Evolutionary conservation across 2,113 vertebrate species (phyloP), one percentile per base, ranked within the genome.

Genomic region (Grus americana): DNA sequence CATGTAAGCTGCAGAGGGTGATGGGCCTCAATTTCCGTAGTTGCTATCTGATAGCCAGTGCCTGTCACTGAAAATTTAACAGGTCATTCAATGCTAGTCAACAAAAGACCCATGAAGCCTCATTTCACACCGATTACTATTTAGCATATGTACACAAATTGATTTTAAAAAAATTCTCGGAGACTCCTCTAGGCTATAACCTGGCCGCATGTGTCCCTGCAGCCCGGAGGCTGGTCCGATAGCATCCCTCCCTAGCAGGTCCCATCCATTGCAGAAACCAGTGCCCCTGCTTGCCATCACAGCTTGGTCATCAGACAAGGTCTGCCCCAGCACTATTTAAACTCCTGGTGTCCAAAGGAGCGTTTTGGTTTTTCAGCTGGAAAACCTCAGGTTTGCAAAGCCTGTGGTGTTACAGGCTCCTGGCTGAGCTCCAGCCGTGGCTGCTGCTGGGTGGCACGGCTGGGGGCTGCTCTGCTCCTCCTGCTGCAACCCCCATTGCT

Each of bases 61-160:
- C 78, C 34, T 0, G 1, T 63, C 63, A 81, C 91, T 82, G 74
- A 80, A 92, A 95, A 78, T 74, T 86, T 92, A 88, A 79, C 59
- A 91, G 86, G 79, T 89, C 66, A 82, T 95, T 95, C 71, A 83
- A 74, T 86, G 82, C 83, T 93, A 75, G 81, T 92, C 88, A 88
- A 66, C 67, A 92, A 74, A 94, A 94, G 86, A 96, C 63, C 55
- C 87, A 80, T 86, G 86, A 96, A 94, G 92, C 59, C 46, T 94
- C 73, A 88, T 91, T 95, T 97, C 91, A 92, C 63, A 87, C 83
- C 44, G 83, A 72, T 90, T 94, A 91, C 70, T 86, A 63, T 46
- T 94, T 95, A 86, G 71, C 50, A 44, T 90, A 83, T 44, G 50
- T 95, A 92, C 34, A 49, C 49, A 73, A 92, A 90, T 49, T 88